These are phyloP conservation scores for Coendou prehensilis DNA, from an alignment of 2,797 vertebrate genomes.

Conservation along the genomic window DNA sequence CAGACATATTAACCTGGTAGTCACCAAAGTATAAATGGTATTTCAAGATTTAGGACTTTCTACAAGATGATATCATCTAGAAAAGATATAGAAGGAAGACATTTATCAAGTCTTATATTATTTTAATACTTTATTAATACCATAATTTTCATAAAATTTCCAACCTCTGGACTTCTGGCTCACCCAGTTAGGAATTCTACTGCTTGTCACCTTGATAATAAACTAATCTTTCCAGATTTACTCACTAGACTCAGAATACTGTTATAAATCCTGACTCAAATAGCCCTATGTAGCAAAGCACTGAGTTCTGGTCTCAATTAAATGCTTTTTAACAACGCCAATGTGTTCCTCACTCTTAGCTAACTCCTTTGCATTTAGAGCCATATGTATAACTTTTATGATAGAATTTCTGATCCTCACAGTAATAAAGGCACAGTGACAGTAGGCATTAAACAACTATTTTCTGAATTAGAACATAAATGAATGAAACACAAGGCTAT, in stretches of 20 bases:
- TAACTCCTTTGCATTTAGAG: not conserved
- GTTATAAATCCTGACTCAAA: not conserved
- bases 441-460: not conserved
- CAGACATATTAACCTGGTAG: not conserved
- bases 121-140: not conserved
- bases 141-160: not conserved
- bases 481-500: conserved; percentile 55
- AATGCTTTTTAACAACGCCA: not conserved
- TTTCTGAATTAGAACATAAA: not conserved
- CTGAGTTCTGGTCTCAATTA: conserved; percentile 7
- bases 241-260: not conserved
- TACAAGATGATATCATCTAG: not conserved
- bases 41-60: not conserved
- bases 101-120: not conserved
- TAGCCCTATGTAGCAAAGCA: not conserved
- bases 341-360: not conserved
- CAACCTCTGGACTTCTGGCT: not conserved
- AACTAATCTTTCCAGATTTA: not conserved
- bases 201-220: not conserved
- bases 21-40: not conserved
- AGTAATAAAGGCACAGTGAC: not conserved
- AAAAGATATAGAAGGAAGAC: not conserved
- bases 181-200: not conserved
- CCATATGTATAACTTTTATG: not conserved
- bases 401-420: not conserved